Evolutionary conservation across 2,888 invertebrate genomes (phyloP), one percentile per base, ranked within the genome.

Genomic region (Noctua comes): DNA sequence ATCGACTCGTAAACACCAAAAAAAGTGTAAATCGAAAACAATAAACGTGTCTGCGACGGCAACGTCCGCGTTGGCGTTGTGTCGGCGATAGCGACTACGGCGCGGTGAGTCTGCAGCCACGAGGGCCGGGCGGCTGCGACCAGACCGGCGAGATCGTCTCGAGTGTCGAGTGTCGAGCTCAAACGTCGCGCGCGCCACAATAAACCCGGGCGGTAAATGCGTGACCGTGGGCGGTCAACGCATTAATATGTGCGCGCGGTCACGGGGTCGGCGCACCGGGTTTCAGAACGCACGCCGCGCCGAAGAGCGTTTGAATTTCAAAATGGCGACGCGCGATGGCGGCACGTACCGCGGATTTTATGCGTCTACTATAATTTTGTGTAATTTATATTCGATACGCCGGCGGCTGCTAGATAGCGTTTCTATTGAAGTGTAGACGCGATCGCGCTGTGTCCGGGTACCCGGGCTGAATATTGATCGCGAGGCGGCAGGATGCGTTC

Each of bases 341-440:
- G 77, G 89, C 92, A 92, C 91, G 92, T 91, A 89, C 89, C 91
- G 94, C 93, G 89, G 93, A 93, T 92, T 93, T 93, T 93, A 93
- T 94, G 92, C 93, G 93, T 92, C 93, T 93, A 91, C 93, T 93
- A 94, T 93, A 93, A 94, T 93, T 93, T 95, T 91, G 93, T 94
- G 93, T 95, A 95, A 95, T 96, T 96, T 96, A 96, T 96, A 96
- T 96, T 96, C 96, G 94, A 94, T 95, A 92, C 95, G 93, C 91
- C 77, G 85, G 92, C 94, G 94, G 95, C 93, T 91, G 89, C 89
- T 94, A 93, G 94, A 94, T 95, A 94, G 93, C 93, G 93, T 93
- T 93, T 91, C 95, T 94, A 95, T 95, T 95, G 95, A 95, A 94
- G 95, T 95, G 92, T 92, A 89, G 93, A 90, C 89, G 90, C 91